Conservation (phyloP, 2,888 invertebrate genomes). For the Amblyjoppa proteus region DNA sequence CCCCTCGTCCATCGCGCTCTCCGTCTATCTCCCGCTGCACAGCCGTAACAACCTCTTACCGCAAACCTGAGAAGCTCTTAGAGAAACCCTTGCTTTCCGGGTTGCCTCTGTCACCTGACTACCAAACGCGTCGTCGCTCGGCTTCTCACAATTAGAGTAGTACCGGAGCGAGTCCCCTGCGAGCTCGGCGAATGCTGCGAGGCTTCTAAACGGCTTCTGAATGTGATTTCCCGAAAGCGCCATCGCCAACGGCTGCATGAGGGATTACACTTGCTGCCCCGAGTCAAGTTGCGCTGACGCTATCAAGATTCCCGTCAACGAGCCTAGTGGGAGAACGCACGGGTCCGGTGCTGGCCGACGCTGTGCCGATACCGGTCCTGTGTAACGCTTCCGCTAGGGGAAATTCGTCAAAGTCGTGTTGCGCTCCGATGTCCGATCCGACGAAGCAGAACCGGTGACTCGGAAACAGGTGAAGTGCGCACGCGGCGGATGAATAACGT, state of each 20-base stretch:
- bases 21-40: neutral
- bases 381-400: neutral
- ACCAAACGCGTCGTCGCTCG: slow-evolving; percentile 19
- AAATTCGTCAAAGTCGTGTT: slow-evolving; percentile 32
- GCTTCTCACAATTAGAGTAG: slow-evolving; percentile 60
- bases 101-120: slow-evolving; percentile 56
- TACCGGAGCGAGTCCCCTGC: slow-evolving; percentile 6
- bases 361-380: neutral
- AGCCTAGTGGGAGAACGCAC: neutral
- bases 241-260: neutral
- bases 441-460: slow-evolving; percentile 8
- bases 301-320: slow-evolving; percentile 9
- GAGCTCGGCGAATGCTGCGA: slow-evolving; percentile 31
- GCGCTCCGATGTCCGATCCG: slow-evolving; percentile 15
- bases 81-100: slow-evolving; percentile 57
- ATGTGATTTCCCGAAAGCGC: slow-evolving; percentile 62
- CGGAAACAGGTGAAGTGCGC: slow-evolving; percentile 3
- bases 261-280: neutral
- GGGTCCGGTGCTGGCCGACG: too few species aligned
- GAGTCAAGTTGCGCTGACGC: neutral
- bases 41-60: slow-evolving; percentile 54
- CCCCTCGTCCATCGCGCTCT: neutral
- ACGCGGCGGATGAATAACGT: neutral
- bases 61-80: slow-evolving; percentile 60
- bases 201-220: slow-evolving; percentile 45